These are phyloP conservation scores for Sylvietta virens DNA, from an alignment of 2,113 vertebrate species.

Conservation along the genomic window DNA sequence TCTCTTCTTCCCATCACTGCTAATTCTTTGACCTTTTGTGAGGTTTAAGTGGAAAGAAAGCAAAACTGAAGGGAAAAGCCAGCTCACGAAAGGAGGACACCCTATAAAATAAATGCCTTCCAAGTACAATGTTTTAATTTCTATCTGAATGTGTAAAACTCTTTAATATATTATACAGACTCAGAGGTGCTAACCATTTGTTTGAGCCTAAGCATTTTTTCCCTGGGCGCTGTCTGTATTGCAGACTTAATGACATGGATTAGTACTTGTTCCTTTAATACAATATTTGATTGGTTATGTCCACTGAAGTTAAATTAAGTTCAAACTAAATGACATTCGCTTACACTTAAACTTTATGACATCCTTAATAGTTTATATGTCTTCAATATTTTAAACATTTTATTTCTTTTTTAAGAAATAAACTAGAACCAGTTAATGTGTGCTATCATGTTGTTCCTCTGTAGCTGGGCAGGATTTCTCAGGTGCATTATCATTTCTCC, in stretches of 20 bases:
- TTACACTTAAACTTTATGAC: neutral
- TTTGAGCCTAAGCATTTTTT: neutral
- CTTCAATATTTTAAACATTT: neutral
- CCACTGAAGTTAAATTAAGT: neutral
- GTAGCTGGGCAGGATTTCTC: neutral
- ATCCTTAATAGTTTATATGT: neutral
- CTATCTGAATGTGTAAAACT: neutral
- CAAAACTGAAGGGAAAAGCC: neutral
- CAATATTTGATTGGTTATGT: neutral
- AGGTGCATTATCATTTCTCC: neutral
- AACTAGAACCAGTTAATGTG: neutral
- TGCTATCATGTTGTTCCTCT: neutral
- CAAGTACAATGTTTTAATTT: neutral
- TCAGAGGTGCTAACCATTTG: neutral
- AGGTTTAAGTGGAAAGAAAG: neutral
- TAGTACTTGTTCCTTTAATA: neutral
- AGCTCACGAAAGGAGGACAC: neutral
- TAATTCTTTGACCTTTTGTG: neutral
- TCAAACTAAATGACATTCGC: neutral
- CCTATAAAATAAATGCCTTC: neutral
- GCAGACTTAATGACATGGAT: neutral
- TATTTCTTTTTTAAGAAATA: neutral
- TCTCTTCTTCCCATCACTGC: neutral
- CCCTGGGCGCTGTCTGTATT: neutral
- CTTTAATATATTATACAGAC: neutral